Base-by-base conservation (phyloP, 2,888 invertebrate genomes). In the Parapristionchus giblindavisi region DNA sequence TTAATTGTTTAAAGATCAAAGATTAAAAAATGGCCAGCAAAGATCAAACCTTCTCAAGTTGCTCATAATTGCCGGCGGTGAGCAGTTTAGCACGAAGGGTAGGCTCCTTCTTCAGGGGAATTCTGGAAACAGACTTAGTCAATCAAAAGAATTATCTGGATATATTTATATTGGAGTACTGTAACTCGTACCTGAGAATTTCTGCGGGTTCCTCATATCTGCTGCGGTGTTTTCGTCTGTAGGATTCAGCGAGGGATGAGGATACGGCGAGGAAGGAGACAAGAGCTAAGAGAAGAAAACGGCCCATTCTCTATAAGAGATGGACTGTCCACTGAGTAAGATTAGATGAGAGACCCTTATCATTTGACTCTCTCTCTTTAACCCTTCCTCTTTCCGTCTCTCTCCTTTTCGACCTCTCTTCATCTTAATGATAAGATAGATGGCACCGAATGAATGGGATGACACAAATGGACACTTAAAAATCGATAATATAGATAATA, bases 41-140 rank as follows among this genome's bases (percentile, higher is more conserved):
- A n/a, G 6, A 14, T 5, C 58, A 54, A 21, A 76, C 76, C 68
- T 73, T 73, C 17, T 66, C 66, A 27, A 75, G 60, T 1, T 78
- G 77, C n/a, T 83, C 82, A 58, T 78, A 80, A 40, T 79, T 79
- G 34, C 83, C 85, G 32, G 83, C 76, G 38, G 80, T 75, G 27
- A 80, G 48, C 8, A 86, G 78, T 36, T 76, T 77, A 40, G 79
- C 80, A 43, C 84, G 82, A 48, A 85, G 77, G 24, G 85, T 84
- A 43, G 76, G 71, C 63, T 79, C 78, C 74, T 84, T 84, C 65
- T 76, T 80, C 40, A 86, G 78, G 6, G 80, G 75, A 60, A 85
- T 77, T 27, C 81, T 81, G 77, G 32, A 66, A 38, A n/a, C n/a
- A 54, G 17, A 24, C n/a, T 54, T 6, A 24, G 27, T 54, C 6